Base-by-base conservation (phyloP, 2,888 invertebrate species). In the Cremastinae sp. region DNA sequence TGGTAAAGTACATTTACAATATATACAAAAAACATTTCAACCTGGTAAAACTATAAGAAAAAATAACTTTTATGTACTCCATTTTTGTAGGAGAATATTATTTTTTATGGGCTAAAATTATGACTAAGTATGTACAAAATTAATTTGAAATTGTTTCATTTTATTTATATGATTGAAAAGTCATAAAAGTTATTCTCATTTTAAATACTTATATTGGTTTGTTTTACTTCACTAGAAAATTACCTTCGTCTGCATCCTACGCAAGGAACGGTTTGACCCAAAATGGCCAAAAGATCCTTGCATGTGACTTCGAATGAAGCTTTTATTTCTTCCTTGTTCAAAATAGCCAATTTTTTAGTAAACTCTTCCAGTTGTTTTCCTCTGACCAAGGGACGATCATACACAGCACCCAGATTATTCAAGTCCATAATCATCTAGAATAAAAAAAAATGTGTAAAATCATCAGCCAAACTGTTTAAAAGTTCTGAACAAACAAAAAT, bases 231-330 rank as follows among this genome's bases (percentile, higher is more conserved):
- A n/a, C 10, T 45, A 5, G 2, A 1, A 10, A 16, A 53, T 22
- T 91, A 96, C 96, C 96, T 96, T 92, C 96, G 93, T 80, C 97
- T 92, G 91, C 98, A 98, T 78, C 98, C 97, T 86, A 98, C 96
- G 92, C 98, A 98, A 80, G 97, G 97, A 86, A 98, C 96, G 90
- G 95, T 95, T 91, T 97, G 96, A 91, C 96, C 95, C 80, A 98
- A 91, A 85, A 97, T 95, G 84, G 94, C 93, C 87, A 96, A 92
- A 85, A 97, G 94, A 90, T 96, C 96, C 82, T 94, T 93, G 85
- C 94, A 94, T 69, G 95, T 94, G 68, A 97, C 96, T 92, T 95
- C 93, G 83, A 97, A 93, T 14, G 97, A 96, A 80, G 93, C 92
- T 86, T 94, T 94, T 51, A 96, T 91, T 91, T 97, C 97, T 75